phyloP scores from a whole-genome alignment of 2,797 vertebrate species.

The Buphagus erythrorhynchus region DNA sequence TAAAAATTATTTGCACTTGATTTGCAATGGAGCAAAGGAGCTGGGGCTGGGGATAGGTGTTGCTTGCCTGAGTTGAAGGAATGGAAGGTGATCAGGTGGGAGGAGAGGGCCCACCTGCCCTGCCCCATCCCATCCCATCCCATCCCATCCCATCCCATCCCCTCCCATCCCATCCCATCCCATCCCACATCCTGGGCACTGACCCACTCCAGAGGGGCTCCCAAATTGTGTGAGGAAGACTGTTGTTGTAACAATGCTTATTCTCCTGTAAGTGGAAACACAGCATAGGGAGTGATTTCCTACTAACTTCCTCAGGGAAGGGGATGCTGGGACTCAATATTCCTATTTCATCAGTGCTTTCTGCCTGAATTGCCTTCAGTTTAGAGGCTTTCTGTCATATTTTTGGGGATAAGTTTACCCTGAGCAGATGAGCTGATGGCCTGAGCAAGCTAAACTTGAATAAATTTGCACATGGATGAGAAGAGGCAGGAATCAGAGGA shows the following conservation, averaged over 20 bases:
- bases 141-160: fast-evolving
- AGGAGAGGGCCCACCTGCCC: neutral
- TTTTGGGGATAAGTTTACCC: neutral
- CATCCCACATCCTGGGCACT: fast-evolving
- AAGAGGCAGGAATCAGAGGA: neutral
- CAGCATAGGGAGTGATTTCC: neutral
- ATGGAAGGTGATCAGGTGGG: neutral
- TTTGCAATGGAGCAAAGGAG: neutral
- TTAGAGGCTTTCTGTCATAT: neutral
- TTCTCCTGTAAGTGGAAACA: fast-evolving
- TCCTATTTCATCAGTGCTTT: neutral
- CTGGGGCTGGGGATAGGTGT: neutral
- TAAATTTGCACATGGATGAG: neutral
- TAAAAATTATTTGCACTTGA: neutral
- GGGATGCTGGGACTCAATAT: neutral
- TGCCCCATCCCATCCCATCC: fast-evolving
- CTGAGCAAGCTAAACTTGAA: neutral
- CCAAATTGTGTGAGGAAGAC: fast-evolving
- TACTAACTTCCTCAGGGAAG: neutral
- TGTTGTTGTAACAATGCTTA: neutral
- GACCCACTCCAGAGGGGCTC: fast-evolving
- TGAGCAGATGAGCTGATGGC: neutral
- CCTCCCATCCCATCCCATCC: fast-evolving
- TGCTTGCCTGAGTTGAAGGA: fast-evolving
- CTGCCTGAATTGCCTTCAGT: neutral